phyloP scores from a whole-genome alignment of 2,113 vertebrate genomes.

The Scartelaos histophorus region DNA sequence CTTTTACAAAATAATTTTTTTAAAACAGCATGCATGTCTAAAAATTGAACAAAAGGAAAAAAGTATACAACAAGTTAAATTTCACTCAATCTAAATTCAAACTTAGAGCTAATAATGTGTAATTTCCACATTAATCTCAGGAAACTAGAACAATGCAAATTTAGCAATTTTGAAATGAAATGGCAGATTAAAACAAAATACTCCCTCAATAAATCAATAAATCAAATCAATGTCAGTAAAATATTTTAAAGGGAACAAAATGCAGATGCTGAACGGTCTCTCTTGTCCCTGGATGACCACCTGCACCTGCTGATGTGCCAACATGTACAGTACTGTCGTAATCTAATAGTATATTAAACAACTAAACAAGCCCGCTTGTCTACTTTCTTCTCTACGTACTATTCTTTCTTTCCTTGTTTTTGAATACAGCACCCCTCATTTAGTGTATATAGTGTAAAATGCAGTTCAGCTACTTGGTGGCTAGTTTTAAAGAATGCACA shows the following conservation, averaged over 20 bases:
- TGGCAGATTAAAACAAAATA: background rate
- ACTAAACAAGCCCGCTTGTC: constrained; percentile 69
- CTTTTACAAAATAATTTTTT: background rate
- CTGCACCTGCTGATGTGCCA: constrained; percentile 8
- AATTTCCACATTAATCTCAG: background rate
- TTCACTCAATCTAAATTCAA: background rate
- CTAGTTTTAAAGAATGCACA: constrained; percentile 1
- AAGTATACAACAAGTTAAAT: background rate
- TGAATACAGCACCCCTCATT: background rate
- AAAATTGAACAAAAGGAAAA: background rate
- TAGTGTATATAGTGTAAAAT: constrained; percentile 1
- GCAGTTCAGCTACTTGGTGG: constrained; percentile 3
- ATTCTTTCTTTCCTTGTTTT: background rate
- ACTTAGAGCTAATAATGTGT: background rate
- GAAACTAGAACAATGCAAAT: background rate
- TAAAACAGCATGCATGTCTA: background rate
- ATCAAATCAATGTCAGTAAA: background rate
- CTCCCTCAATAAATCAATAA: background rate
- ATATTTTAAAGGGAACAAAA: constrained; percentile 7
- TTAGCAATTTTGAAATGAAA: background rate
- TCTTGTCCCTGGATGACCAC: background rate
- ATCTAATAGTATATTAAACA: constrained; percentile 41
- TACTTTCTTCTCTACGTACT: constrained; percentile 29
- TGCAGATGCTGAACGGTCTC: background rate
- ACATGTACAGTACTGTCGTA: constrained; percentile 51